phyloP scores from a whole-genome alignment of 1,140 invertebrate species.

The Copidosoma floridanum region DNA sequence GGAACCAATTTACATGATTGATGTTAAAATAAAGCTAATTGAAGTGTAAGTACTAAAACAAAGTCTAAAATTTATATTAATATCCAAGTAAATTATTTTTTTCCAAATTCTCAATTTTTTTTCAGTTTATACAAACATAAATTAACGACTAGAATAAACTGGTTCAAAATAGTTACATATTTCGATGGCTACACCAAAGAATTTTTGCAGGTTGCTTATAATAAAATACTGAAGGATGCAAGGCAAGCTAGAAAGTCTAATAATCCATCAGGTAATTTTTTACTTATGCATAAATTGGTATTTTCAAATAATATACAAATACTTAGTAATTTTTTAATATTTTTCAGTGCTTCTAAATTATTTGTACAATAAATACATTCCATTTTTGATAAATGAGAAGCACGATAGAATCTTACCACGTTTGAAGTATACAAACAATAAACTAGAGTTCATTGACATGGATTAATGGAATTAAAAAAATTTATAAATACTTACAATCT shows the following conservation, averaged over 20 bases:
- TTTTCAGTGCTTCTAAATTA: constrained; percentile 35
- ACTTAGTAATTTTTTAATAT: not conserved
- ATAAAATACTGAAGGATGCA: not conserved
- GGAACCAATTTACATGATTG: constrained; percentile 39
- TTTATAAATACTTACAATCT: not conserved
- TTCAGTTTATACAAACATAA: constrained; percentile 39
- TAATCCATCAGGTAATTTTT: too few relatives aligned
- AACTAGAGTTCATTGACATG: not conserved
- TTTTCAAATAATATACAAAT: not conserved
- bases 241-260: too few relatives aligned
- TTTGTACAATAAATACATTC: constrained; percentile 34
- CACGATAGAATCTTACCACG: constrained; percentile 37
- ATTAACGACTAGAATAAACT: constrained; percentile 31
- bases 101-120: constrained; percentile 13
- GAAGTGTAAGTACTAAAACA: constrained; percentile 40
- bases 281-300: not conserved
- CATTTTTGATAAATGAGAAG: constrained; percentile 6
- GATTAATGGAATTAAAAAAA: not conserved
- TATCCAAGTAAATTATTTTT: not conserved
- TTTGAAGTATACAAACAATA: constrained; percentile 4
- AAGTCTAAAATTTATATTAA: not conserved
- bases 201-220: constrained; percentile 30
- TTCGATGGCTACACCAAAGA: constrained; percentile 40
- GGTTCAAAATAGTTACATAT: constrained; percentile 31
- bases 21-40: constrained; percentile 46